phyloP scores from a whole-genome alignment of 2,113 vertebrate species.

The Catharus minimus region DNA sequence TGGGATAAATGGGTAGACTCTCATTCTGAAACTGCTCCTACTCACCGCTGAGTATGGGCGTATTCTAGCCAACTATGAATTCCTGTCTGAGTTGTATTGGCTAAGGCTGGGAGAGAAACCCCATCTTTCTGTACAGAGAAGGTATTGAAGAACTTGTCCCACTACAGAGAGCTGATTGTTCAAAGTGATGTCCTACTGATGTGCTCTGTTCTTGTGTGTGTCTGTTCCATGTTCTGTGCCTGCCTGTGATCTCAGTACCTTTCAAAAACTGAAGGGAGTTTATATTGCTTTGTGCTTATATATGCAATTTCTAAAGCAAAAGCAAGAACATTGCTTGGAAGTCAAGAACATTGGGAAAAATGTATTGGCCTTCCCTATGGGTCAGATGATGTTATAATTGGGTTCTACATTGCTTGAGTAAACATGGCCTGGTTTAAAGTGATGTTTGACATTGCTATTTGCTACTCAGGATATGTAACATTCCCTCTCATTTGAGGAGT shows the following conservation, averaged over 20 bases:
- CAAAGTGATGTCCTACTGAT: rapidly evolving
- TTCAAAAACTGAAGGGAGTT: background rate
- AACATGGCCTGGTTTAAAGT: background rate
- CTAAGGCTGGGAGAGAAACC: background rate
- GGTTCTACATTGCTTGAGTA: background rate
- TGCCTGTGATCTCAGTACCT: background rate
- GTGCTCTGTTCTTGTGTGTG: background rate
- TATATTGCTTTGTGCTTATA: background rate
- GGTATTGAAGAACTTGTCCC: background rate
- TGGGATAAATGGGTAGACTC: background rate
- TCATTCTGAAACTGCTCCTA: background rate
- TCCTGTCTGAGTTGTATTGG: background rate
- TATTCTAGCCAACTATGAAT: background rate
- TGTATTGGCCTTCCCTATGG: background rate
- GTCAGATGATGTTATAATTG: background rate
- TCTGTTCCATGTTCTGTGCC: background rate
- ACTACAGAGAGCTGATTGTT: background rate
- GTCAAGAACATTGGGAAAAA: background rate
- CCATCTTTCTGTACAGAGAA: background rate
- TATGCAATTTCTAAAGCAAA: background rate
- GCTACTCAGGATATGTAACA: background rate
- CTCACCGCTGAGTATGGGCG: background rate
- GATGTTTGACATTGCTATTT: background rate
- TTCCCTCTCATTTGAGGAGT: background rate
- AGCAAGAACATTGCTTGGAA: background rate